phyloP scores from a whole-genome alignment of 2,113 vertebrate species.

The Misgurnus anguillicaudatus region DNA sequence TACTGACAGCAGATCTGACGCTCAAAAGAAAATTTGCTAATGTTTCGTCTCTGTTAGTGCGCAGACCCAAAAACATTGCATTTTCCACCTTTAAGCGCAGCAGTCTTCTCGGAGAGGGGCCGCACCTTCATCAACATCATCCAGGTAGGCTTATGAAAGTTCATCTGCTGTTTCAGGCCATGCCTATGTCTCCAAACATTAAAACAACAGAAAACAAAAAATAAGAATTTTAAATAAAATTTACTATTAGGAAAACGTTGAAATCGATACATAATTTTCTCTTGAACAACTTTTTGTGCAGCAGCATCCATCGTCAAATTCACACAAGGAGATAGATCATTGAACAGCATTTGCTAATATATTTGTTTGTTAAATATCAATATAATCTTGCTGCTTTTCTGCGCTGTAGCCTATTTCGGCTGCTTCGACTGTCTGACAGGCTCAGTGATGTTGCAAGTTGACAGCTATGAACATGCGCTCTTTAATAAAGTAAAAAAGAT shows the following conservation, averaged over 20 bases:
- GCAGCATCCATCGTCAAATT: neutral
- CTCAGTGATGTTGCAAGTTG: neutral
- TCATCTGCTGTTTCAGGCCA: neutral
- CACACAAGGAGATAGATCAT: no score
- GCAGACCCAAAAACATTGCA: slow-evolving; percentile 35
- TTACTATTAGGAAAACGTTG: no score
- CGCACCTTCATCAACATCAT: slow-evolving; percentile 43
- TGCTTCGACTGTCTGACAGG: neutral
- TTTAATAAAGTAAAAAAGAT: neutral
- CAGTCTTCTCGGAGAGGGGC: slow-evolving; percentile 21
- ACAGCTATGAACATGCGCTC: neutral
- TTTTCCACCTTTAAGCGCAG: slow-evolving; percentile 9
- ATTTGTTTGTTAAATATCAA: no score
- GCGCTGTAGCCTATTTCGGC: neutral
- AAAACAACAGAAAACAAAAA: neutral
- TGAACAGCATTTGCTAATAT: no score
- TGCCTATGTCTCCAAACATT: neutral
- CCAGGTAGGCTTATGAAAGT: slow-evolving; percentile 38
- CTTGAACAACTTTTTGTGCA: slow-evolving; percentile 20
- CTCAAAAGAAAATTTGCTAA: neutral
- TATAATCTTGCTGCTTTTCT: neutral
- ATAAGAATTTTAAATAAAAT: neutral
- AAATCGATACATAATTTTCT: neutral
- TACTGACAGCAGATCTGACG: slow-evolving; percentile 20
- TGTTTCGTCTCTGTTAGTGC: slow-evolving; percentile 36